These are phyloP conservation scores for Unio delphinus DNA, from an alignment of 2,888 invertebrate genomes.

Conservation along the genomic window DNA sequence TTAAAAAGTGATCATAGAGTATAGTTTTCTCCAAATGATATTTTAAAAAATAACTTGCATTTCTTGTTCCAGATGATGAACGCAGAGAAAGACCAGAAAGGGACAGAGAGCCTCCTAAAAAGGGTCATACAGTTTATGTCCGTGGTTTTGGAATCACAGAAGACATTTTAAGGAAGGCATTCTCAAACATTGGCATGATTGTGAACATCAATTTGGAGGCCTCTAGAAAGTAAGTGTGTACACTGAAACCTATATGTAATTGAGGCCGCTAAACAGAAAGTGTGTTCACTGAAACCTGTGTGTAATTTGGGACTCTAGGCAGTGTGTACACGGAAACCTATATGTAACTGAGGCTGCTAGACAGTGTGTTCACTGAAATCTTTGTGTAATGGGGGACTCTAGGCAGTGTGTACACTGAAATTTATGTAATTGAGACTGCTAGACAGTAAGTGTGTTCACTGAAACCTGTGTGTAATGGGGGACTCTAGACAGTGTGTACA, in stretches of 20 bases:
- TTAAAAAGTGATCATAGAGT: no score
- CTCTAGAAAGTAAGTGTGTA: conserved; percentile 80
- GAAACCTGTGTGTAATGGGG: conserved; percentile 66
- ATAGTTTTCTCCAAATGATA: no score
- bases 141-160: conserved; percentile 85
- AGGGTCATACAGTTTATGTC: conserved; percentile 88
- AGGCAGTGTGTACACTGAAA: conserved; percentile 84
- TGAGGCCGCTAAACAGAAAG: conserved; percentile 83
- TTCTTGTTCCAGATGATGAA: conserved; percentile 65
- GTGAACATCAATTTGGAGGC: conserved; percentile 88
- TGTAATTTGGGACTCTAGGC: no score
- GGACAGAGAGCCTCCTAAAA: conserved; percentile 77
- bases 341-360: conserved; percentile 79
- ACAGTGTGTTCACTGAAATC: conserved; percentile 70
- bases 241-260: neutral
- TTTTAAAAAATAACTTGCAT: no score
- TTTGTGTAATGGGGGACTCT: conserved; percentile 76
- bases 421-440: conserved; percentile 75
- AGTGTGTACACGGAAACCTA: conserved; percentile 42
- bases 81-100: conserved; percentile 38
- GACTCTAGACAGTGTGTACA: conserved; percentile 79
- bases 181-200: conserved; percentile 82
- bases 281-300: conserved; percentile 16
- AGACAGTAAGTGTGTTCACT: conserved; percentile 77
- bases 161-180: conserved; percentile 83